phyloP scores from a whole-genome alignment of 1,140 invertebrate species.

The Bombus waltoni region DNA sequence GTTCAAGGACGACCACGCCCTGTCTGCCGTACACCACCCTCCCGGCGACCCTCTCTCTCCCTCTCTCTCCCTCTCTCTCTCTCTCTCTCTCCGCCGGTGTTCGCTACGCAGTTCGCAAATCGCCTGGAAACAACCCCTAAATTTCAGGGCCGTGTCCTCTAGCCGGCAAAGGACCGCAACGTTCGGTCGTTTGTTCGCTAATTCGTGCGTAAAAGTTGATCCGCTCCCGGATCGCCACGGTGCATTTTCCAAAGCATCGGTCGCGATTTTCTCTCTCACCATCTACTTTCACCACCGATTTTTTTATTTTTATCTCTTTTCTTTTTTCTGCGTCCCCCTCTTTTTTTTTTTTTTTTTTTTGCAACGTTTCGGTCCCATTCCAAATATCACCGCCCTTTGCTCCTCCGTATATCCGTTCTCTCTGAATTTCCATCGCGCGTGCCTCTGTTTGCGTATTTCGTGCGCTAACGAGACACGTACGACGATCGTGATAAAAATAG shows the following conservation, averaged over 20 bases:
- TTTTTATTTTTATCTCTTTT: not conserved
- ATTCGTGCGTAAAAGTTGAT: constrained; percentile 59
- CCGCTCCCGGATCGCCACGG: not conserved
- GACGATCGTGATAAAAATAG: no score
- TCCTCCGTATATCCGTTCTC: no score
- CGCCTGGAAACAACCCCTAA: constrained; percentile 70
- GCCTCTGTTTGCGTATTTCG: no score
- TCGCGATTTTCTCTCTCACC: not conserved
- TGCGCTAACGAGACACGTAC: no score
- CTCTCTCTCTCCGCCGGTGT: constrained; percentile 48
- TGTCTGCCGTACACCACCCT: constrained; percentile 75
- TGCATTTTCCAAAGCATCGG: not conserved
- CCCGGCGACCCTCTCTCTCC: constrained; percentile 43
- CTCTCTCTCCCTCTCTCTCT: no score
- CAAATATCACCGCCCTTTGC: no score
- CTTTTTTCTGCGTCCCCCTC: not conserved
- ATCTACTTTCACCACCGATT: no score
- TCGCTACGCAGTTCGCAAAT: constrained; percentile 71
- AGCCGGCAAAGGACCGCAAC: constrained; percentile 34
- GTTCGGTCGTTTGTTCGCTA: constrained; percentile 26
- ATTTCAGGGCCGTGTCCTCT: constrained; percentile 63
- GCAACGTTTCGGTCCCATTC: no score
- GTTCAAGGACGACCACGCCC: constrained; percentile 82
- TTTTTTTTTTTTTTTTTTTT: not conserved
- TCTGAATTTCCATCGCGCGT: no score